Evolutionary conservation across 2,888 invertebrate genomes (phyloP), one percentile per base, ranked within the genome.

Genomic region (Taphrorychus bicolor): DNA sequence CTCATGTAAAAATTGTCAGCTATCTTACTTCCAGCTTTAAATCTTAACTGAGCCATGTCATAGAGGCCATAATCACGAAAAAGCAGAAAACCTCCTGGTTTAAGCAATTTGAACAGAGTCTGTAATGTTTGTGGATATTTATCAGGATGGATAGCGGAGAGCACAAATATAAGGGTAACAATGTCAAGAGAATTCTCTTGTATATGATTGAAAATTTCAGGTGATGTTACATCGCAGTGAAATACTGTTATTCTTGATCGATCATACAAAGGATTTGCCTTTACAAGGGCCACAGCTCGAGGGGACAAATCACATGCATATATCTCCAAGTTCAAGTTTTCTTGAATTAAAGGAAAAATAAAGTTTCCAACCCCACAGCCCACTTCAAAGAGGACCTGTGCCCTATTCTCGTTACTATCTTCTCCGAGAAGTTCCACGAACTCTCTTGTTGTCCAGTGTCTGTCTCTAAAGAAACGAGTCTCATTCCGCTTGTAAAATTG

Each of bases 341-440:
- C 94, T 77, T 93, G 90, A 0, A 97, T 81, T 54, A 99, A 81
- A 0, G 98, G 98, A 82, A 92, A 98, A 52, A 98, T 86, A 80
- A 98, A 92, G 83, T 99, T 99, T 0, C 99, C 99, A 5, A 97
- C 98, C 2, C 99, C 98, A 81, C 97, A 97, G 0, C 97, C 97
- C 4, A 96, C 87, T 83, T 98, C 97, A 17, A 94, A 82, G 57
- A 93, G 84, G 9, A 70, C 58, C 85, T 54, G 60, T 22, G 51
- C 23, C 3, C 23, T 21, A 9, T 48, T 5, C 0, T 17, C 16
- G 18, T 5, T 5, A 9, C 40, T 84, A 2, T 84, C 84, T 3
- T 73, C 70, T 7, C 65, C 66, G 9, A 77, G 57, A 11, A 78
- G 71, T 65, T 77, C 77, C 42, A 89, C 84, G 84, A 99, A 97